phyloP scores from a whole-genome alignment of 2,113 vertebrate genomes.

The Paralichthys olivaceus region DNA sequence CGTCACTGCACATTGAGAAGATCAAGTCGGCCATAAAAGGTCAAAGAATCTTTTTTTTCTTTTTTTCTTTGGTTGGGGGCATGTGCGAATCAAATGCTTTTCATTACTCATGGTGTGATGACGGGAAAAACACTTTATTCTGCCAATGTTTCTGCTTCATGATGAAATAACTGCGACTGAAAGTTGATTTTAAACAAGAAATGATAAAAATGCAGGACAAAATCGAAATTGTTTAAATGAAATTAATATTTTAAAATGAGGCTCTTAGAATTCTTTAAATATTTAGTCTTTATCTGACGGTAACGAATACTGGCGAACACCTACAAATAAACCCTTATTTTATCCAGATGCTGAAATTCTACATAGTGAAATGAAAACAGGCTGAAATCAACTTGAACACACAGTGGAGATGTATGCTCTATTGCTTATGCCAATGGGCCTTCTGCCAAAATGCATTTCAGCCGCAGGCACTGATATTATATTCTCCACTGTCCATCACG shows the following conservation, averaged over 20 bases:
- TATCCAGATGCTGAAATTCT: conserved; percentile 29
- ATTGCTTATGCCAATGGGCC: conserved; percentile 45
- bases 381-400: conserved; percentile 3
- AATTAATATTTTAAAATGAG: conserved; percentile 22
- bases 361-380: conserved; percentile 14
- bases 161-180: not conserved
- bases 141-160: conserved; percentile 5
- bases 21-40: conserved; percentile 38
- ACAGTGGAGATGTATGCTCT: conserved; percentile 30
- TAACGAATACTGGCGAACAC: conserved; percentile 23
- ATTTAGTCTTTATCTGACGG: conserved; percentile 8
- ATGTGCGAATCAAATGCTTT: conserved; percentile 22
- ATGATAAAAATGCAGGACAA: too few relatives aligned
- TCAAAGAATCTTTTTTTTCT: conserved; percentile 35
- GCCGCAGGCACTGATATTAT: conserved; percentile 24
- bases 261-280: conserved; percentile 7
- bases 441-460: conserved; percentile 11
- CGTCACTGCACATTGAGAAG: conserved; percentile 1
- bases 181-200: too few relatives aligned
- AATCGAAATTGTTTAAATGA: too few relatives aligned
- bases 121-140: conserved; percentile 26
- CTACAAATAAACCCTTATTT: conserved; percentile 52
- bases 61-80: conserved; percentile 1
- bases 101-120: conserved; percentile 23
- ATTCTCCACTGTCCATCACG: conserved; percentile 34